Evolutionary conservation across 2,113 vertebrate species (phyloP), one percentile per base, ranked within the genome.

Genomic region (Neogobius melanostomus): DNA sequence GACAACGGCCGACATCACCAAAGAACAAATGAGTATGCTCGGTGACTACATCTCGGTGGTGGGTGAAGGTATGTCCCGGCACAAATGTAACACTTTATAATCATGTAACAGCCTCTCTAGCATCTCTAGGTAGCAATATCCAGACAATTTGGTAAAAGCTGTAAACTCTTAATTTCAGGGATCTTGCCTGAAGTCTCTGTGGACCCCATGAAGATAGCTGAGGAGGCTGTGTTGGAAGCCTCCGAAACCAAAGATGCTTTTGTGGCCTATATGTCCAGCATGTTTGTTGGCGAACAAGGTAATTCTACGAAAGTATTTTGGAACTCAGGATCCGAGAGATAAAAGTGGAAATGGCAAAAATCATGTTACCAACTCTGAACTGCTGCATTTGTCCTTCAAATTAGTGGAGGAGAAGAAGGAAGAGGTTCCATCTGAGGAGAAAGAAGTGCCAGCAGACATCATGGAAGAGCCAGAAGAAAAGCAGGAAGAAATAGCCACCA

Each of bases 231-330:
- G 50, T 77, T 91, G 72, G 90, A 91, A 63, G 81, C 92, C 60
- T 50, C 84, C 7, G 89, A 92, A 76, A 85, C 86, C 74, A 93
- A 87, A 69, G 91, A 92, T 44, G 59, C 86, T 69, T 77, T 93
- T 6, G 6, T 92, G 72, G 78, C 82, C 8, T 92, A 91, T 65
- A 86, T 94, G 78, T 91, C 91, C 5, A 87, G 87, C 72, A 81
- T 94, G 77, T 9, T 93, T 28, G 84, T 89, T 81, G 82, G 88
- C 11, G 86, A 90, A 56, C 89, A 90, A 89, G 92, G 93, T 93
- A 77, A 14, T 43, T 0, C 4, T 45, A 1, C 5, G 1, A 2
- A 50, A 47, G 46, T 47, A 4, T 47, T 47, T 6, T 8, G 46
- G 7, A 47, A 47, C 7, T 47, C 10, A 36, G 1, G 28, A 36